Conservation (phyloP, 2,113 vertebrate genomes). For the Mus pahari region DNA sequence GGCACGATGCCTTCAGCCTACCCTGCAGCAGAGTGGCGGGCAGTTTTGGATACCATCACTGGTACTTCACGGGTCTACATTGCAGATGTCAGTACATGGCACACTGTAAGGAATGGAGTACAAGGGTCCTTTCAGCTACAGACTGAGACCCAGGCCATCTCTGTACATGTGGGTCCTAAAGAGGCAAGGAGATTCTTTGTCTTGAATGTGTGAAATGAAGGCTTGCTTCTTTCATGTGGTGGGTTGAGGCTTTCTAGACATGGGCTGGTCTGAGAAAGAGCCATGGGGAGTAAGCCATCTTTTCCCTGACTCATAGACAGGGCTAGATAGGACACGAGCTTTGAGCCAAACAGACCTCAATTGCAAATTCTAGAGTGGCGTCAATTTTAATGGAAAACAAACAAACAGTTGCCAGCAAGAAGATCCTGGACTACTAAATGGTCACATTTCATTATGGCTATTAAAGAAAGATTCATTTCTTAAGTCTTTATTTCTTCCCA, state of each 20-base stretch:
- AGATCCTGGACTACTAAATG: background rate
- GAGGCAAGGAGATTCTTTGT: background rate
- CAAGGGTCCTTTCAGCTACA: background rate
- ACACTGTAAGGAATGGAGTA: background rate
- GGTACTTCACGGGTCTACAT: background rate
- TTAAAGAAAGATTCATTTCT: slow-evolving; percentile 39
- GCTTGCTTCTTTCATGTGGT: background rate
- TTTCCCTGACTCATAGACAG: background rate
- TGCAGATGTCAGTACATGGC: background rate
- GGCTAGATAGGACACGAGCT: slow-evolving; percentile 12
- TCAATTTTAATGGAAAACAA: slow-evolving; percentile 63
- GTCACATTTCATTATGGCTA: background rate
- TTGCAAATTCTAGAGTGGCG: slow-evolving; percentile 8
- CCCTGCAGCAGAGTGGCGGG: background rate
- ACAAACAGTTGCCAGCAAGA: slow-evolving; percentile 22
- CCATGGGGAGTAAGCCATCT: background rate
- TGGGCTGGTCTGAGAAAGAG: slow-evolving; percentile 20
- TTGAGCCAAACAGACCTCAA: slow-evolving; percentile 56
- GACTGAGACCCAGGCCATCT: background rate
- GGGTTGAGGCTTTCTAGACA: slow-evolving; percentile 33
- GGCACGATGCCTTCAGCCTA: background rate
- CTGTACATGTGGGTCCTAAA: background rate
- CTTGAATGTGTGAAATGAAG: background rate
- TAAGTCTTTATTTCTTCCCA: slow-evolving; percentile 11
- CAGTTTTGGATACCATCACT: background rate